Conservation (phyloP, 2,797 vertebrate species). For the Takifugu rubripes region DNA sequence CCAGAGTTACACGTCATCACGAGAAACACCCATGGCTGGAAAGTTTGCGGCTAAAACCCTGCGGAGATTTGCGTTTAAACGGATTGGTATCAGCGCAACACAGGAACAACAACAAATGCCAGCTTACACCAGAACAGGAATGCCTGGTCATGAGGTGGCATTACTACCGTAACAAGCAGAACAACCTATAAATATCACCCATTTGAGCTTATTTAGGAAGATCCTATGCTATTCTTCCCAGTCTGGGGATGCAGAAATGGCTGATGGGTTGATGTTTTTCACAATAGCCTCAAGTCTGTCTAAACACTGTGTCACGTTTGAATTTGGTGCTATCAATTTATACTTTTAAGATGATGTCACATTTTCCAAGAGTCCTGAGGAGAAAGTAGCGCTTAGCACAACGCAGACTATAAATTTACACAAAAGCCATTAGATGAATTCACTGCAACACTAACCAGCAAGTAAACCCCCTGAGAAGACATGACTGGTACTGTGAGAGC, state of each 20-base stretch:
- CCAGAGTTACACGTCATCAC: slow-evolving; percentile 41
- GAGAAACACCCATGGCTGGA: slow-evolving; percentile 57
- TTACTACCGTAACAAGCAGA: slow-evolving; percentile 27
- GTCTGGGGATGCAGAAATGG: slow-evolving; percentile 10
- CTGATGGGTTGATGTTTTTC: slow-evolving; percentile 14
- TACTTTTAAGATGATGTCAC: slow-evolving; percentile 18
- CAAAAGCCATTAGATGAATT: not conserved
- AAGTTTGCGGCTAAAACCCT: slow-evolving; percentile 58
- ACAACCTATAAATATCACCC: slow-evolving; percentile 2
- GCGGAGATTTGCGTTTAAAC: slow-evolving; percentile 73
- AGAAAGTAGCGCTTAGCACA: slow-evolving; percentile 7
- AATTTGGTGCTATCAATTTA: slow-evolving; percentile 12
- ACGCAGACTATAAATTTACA: slow-evolving; percentile 5
- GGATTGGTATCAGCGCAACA: slow-evolving; percentile 69
- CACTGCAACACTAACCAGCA: not conserved
- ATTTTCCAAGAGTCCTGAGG: slow-evolving; percentile 14
- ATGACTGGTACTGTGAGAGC: not conserved
- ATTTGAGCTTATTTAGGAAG: slow-evolving; percentile 1
- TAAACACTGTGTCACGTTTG: slow-evolving; percentile 37
- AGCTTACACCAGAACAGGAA: slow-evolving; percentile 40
- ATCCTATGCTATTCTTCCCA: not conserved
- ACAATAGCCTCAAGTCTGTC: slow-evolving; percentile 13
- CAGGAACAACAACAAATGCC: slow-evolving; percentile 58
- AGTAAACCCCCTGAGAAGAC: not conserved
- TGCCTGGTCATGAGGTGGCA: slow-evolving; percentile 33